Conservation (phyloP, 2,113 vertebrate genomes). For the Camelus dromedarius region DNA sequence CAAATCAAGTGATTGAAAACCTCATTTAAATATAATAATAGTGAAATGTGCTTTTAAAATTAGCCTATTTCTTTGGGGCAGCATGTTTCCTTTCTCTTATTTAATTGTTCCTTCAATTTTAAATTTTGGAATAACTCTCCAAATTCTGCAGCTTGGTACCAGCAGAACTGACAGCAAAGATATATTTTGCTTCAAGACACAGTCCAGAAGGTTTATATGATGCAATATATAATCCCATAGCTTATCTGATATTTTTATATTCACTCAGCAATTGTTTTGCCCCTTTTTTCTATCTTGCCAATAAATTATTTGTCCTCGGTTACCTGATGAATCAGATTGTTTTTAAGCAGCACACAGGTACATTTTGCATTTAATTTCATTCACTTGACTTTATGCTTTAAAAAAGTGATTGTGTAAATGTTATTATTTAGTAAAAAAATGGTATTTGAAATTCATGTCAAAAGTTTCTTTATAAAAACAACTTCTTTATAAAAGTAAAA, state of each 20-base stretch:
- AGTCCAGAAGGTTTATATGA: conserved; percentile 71
- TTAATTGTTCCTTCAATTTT: conserved; percentile 5
- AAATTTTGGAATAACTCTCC: conserved; percentile 73
- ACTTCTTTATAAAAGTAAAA: neutral
- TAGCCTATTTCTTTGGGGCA: conserved; percentile 41
- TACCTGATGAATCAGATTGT: conserved; percentile 28
- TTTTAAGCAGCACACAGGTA: conserved; percentile 18
- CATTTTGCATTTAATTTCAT: conserved; percentile 61
- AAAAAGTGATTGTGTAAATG: neutral
- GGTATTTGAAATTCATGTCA: neutral
- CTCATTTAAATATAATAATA: conserved; percentile 73
- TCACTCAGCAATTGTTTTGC: conserved; percentile 61
- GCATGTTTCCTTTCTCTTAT: conserved; percentile 14
- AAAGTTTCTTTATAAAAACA: neutral
- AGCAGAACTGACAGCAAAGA: conserved; percentile 54
- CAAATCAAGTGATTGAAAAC: conserved; percentile 75
- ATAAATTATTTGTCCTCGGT: conserved; percentile 41
- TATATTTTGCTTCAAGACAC: conserved; percentile 57
- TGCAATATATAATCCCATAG: neutral
- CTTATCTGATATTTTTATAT: conserved; percentile 62
- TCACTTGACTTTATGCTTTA: neutral
- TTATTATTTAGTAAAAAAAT: conserved; percentile 53
- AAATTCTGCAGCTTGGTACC: neutral
- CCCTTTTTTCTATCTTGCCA: conserved; percentile 33
- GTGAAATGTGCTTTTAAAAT: conserved; percentile 56